Evolutionary conservation across 2,888 invertebrate species (phyloP), one percentile per base, ranked within the genome.

Genomic region (Tuta absoluta): DNA sequence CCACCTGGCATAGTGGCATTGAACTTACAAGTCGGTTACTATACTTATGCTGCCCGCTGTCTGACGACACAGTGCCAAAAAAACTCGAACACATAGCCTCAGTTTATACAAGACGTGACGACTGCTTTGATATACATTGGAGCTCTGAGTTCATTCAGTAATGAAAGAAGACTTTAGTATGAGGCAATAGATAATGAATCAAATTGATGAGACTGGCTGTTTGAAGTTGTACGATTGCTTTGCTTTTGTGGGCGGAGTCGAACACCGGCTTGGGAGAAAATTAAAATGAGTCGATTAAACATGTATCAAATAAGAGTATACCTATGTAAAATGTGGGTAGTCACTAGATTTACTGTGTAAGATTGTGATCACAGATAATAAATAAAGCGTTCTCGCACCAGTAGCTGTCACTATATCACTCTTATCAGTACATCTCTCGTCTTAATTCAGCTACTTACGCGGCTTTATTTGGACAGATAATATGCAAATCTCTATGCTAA

Each of bases 1-100:
- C 79, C 88, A 89, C 87, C 87, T 88, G 87, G 86, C 75, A 66
- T 65, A 72, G 73, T 79, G 88, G 73, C 86, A 81, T 81, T 87
- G 89, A 89, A 84, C 87, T 72, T 33, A 63, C 68, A 74, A 73
- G 70, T 56, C 51, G 51, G 56, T 75, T 77, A 76, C 72, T 71
- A 73, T 76, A 75, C 70, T 71, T 68, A 68, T 67, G 63, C 61
- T 59, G 65, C 70, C 17, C 56, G 65, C 7, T 53, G 51, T 24
- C 61, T 23, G 56, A 41, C 74, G 76, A 76, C 77, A 73, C 69
- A 72, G 73, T 81, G 82, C 81, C 83, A 80, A 85, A 86, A 45
- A 84, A 82, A 78, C 77, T 75, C 69, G 73, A 73, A 69, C 67
- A 75, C 72, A 66, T 58, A 62, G 12, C 3, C 51, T 14, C 19